A percentile compares a stretch with the other conserved stretches of the same genome.
Conservation (phyloP, 2,888 invertebrate species). For the Netelia inedita region DNA sequence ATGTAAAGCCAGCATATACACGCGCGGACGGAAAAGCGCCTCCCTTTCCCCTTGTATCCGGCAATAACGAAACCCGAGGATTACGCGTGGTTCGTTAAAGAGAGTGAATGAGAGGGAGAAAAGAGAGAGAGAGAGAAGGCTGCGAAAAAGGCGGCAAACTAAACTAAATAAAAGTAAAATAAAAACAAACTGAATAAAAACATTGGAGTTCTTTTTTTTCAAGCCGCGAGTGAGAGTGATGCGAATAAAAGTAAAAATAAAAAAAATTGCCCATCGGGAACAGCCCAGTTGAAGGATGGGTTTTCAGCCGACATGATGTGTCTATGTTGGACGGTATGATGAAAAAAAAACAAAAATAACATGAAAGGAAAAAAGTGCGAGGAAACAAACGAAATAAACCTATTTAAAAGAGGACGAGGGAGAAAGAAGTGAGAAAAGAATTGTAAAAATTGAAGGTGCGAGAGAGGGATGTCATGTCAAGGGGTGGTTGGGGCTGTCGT, state of each 20-base stretch:
- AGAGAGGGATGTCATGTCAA: conserved; percentile 15
- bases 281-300: not conserved
- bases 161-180: not conserved
- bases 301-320: not conserved
- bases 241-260: conserved; percentile 2
- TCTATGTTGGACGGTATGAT: conserved; percentile 7
- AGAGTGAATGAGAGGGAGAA: conserved; percentile 19
- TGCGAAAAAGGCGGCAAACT: not conserved
- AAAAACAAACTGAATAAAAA: conserved; percentile 62
- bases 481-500: conserved; percentile 22
- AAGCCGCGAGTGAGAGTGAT: conserved; percentile 28
- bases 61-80: conserved; percentile 61
- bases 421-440: not conserved
- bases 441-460: not conserved
- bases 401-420: not conserved
- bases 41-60: conserved; percentile 41
- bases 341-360: conserved; percentile 25
- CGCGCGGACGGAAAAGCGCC: not conserved
- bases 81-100: conserved; percentile 51
- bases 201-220: conserved; percentile 60
- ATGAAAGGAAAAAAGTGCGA: not conserved
- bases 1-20: conserved; percentile 13
- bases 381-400: too few species aligned
- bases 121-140: not conserved
- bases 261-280: conserved; percentile 7